phyloP scores from a whole-genome alignment of 2,888 invertebrate genomes.

The Neoascia interrupta region DNA sequence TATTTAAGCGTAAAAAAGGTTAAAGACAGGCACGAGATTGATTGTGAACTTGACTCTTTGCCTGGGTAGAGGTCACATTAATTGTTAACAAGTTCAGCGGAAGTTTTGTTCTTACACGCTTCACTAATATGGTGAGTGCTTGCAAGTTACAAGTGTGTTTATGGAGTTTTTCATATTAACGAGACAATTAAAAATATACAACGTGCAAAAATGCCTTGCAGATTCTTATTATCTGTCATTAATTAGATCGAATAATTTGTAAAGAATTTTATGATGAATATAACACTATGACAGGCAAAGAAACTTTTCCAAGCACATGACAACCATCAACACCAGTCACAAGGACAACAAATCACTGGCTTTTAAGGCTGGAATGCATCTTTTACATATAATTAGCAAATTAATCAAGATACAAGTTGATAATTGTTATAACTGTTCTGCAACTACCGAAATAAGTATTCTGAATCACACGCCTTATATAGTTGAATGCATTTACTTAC shows the following conservation, averaged over 20 bases:
- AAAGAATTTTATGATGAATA: constrained; percentile 16
- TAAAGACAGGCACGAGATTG: constrained; percentile 13
- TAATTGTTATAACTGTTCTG: constrained; percentile 12
- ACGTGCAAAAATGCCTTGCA: constrained; percentile 3
- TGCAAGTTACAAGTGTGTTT: neutral
- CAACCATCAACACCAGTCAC: too few species aligned
- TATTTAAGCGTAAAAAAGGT: constrained; percentile 29
- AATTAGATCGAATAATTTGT: constrained; percentile 7
- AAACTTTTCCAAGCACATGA: too few species aligned
- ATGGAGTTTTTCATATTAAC: neutral
- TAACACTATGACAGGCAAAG: too few species aligned
- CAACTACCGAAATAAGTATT: neutral
- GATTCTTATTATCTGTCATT: constrained; percentile 14
- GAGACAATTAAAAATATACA: constrained; percentile 29
- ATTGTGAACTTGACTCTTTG: constrained; percentile 28
- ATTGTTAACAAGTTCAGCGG: constrained; percentile 44
- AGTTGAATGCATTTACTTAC: neutral
- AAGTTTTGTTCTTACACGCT: constrained; percentile 17
- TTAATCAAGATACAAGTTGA: constrained; percentile 8
- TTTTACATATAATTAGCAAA: too few species aligned
- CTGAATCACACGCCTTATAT: constrained; percentile 16
- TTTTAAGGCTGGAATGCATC: neutral
- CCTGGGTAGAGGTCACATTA: constrained; percentile 22
- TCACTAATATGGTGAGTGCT: neutral
- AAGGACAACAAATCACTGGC: neutral